Evolutionary conservation across 2,797 vertebrate genomes (phyloP), one percentile per base, ranked within the genome.

Genomic region (Gymnocypris eckloni): DNA sequence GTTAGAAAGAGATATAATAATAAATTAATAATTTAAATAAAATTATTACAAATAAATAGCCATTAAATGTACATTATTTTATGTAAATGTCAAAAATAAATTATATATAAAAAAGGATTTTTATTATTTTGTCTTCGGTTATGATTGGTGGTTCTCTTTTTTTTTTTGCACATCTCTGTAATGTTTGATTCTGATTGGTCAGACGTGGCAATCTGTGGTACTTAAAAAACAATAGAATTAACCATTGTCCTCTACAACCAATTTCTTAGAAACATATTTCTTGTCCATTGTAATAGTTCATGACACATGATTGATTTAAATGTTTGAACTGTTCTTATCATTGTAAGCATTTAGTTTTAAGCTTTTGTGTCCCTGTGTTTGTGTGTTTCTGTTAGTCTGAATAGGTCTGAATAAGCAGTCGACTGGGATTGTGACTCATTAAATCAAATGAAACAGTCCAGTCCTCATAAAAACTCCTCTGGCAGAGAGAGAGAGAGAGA

Each of bases 401-500:
- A 22, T 59, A 97, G 96, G 93, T 90, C 84, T 97, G 96, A 98
- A 93, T 98, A 97, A 97, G 95, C 92, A 94, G 95, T 95, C 95
- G 95, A 96, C 96, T 96, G 97, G 96, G 97, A 97, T 97, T 96
- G 96, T 96, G 96, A 97, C 96, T 98, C 96, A 97, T 98, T 97
- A 97, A 96, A 94, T 96, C 95, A 96, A 97, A 97, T 97, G 96
- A 95, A 92, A 93, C 94, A 94, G 96, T 96, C 96, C 96, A 97
- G 96, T 94, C 96, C 97, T 97, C 96, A 97, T 97, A 97, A 97
- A 97, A 97, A 97, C 82, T 96, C 95, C 95, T 97, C 96, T 98
- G 97, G 96, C 96, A 95, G 59, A 37, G 59, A 76, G 54, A 41
- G 76, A 4, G 56, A 67, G 79, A 41, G 43, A 11, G 45, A 7